Base-by-base conservation (phyloP, 2,113 vertebrate genomes). In the Aldabrachelys gigantea region DNA sequence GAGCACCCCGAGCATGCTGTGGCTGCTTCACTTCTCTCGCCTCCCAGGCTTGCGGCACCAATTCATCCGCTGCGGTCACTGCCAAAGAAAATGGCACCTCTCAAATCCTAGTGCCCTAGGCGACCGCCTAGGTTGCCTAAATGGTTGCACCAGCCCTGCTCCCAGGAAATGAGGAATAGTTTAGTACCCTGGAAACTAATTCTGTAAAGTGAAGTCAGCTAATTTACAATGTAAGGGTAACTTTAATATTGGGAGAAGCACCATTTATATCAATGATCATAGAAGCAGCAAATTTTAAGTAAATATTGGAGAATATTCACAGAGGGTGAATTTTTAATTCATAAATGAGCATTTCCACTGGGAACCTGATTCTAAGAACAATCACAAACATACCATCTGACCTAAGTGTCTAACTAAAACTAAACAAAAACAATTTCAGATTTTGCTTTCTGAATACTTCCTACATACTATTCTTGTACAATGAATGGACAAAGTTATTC, bases 401-500 rank as follows among this genome's bases (percentile, higher is more conserved):
- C 13, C 10, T 53, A 11, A 75, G 75, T 89, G 2, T 84, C 25
- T 29, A 35, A 54, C 84, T 88, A 87, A 91, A 96, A 62, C 0
- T 17, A 89, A 72, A 3, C 0, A n/a, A 22, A 72, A 65, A 62
- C 13, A 38, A 3, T 2, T n/a, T 38, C n/a, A 38, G 22, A 5
- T 82, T 88, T 84, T 17, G 0, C 90, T 65, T 93, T 65, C 57
- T 88, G 81, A 90, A 81, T 87, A 50, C 4, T 80, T 5, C 10
- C 8, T 84, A 24, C 86, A 22, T 82, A 82, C 38, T 87, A 49
- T 1, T 89, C 2, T 10, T 87, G 2, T 85, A 95, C 79, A 85
- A 59, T 79, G 50, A 94, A 96, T 80, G 76, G 81, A 75, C 84
- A 91, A 79, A 92, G 52, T 41, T 96, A 89, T 69, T 92, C 69